Evolutionary conservation across 2,797 vertebrate species (phyloP).

Genomic region (Dicrostonyx torquatus): DNA sequence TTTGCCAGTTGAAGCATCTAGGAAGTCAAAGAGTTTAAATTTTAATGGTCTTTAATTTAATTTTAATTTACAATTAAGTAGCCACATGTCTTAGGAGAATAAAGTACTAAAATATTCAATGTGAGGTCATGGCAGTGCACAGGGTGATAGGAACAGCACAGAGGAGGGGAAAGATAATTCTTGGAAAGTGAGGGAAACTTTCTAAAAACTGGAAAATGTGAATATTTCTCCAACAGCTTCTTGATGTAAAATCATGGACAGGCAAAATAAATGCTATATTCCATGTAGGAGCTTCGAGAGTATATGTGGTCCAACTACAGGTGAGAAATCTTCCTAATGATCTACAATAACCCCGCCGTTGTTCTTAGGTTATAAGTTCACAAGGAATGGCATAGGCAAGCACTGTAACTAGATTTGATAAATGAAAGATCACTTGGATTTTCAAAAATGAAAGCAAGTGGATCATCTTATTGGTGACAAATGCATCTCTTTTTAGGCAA

Average conservation of each 20-base stretch:
- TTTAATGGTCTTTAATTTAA: not conserved
- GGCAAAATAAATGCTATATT: constrained; percentile 12
- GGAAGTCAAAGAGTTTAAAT: not conserved
- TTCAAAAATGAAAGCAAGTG: not conserved
- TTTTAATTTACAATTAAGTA: constrained; percentile 16
- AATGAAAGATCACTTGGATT: not conserved
- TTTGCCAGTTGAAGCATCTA: not conserved
- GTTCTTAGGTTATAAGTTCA: not conserved
- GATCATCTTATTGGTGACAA: not conserved
- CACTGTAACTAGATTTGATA: not conserved
- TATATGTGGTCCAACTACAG: not conserved
- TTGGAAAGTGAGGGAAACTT: constrained; percentile 3
- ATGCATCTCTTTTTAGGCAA: constrained; percentile 78
- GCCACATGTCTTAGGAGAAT: not conserved
- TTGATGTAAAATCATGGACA: not conserved
- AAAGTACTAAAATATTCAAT: not conserved
- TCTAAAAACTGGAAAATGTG: not conserved
- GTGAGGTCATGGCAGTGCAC: not conserved
- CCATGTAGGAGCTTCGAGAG: not conserved
- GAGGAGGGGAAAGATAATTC: not conserved
- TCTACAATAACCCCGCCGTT: not conserved
- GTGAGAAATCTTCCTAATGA: not conserved
- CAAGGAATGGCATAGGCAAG: not conserved
- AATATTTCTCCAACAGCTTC: not conserved
- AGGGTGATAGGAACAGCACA: not conserved